phyloP scores from a whole-genome alignment of 1,140 invertebrate species.

The Phortica variegata region DNA sequence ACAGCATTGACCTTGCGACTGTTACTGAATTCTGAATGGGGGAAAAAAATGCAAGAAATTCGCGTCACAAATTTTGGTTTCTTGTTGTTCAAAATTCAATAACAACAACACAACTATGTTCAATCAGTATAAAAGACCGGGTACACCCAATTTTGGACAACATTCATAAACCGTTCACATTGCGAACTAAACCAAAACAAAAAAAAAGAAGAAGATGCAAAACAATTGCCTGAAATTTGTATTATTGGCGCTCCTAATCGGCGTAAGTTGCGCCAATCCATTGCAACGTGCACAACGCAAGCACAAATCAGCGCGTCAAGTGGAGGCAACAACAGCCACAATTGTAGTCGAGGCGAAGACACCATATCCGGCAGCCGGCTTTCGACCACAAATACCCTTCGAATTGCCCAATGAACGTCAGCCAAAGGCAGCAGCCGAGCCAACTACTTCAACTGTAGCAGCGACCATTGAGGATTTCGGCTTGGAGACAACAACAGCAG shows the following conservation, averaged over 20 bases:
- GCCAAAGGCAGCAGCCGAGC: constrained; percentile 22
- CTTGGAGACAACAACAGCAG: constrained; percentile 16
- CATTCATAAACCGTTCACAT: constrained; percentile 41
- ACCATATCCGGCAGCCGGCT: constrained; percentile 46
- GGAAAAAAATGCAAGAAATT: background rate
- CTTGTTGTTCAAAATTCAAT: no score
- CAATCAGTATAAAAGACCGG: constrained; percentile 29
- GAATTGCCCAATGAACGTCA: constrained; percentile 36
- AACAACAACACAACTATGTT: background rate
- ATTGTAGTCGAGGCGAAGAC: constrained; percentile 19
- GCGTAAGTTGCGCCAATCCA: constrained; percentile 25
- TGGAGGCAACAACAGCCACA: constrained; percentile 29
- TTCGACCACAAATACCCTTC: constrained; percentile 40
- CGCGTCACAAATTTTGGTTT: no score
- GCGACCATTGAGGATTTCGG: constrained; percentile 24
- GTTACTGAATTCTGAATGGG: constrained; percentile 45
- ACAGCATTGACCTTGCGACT: constrained; percentile 48
- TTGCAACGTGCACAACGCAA: constrained; percentile 24
- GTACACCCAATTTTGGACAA: constrained; percentile 31
- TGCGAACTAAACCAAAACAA: constrained; percentile 8
- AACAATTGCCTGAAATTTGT: constrained; percentile 9
- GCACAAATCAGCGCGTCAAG: constrained; percentile 41
- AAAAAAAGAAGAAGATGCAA: constrained; percentile 9
- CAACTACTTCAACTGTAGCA: constrained; percentile 17
- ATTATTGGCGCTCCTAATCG: constrained; percentile 15